Evolutionary conservation across 2,113 vertebrate genomes (phyloP).

Genomic region (Typhlomys cinereus): DNA sequence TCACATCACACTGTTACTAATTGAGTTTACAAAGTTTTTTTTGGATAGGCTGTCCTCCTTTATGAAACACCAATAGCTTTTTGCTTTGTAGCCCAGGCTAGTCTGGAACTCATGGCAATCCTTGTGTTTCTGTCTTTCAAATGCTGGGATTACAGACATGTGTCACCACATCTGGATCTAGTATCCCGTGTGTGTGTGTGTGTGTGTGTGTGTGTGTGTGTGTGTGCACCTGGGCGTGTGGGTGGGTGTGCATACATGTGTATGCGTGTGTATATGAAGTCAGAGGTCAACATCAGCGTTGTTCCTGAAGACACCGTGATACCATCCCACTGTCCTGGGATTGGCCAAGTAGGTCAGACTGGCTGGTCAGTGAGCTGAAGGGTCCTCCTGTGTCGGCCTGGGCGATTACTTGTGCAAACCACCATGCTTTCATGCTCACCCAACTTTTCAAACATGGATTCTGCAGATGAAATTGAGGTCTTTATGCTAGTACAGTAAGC

Average conservation of each 20-base stretch:
- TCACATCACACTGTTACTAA: neutral
- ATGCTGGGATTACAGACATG: neutral
- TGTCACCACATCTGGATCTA: too few relatives aligned
- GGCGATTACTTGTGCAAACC: too few relatives aligned
- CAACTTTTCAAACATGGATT: neutral
- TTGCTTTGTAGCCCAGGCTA: neutral
- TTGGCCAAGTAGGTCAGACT: neutral
- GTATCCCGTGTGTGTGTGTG: neutral
- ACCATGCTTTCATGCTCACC: too few relatives aligned
- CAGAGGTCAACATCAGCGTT: neutral
- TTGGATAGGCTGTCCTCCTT: neutral
- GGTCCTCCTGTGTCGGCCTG: neutral
- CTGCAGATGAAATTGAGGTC: neutral
- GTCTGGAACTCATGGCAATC: neutral
- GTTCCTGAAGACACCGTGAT: neutral
- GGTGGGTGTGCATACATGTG: too few relatives aligned
- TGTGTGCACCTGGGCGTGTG: neutral
- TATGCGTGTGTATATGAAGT: neutral
- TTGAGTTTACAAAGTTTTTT: neutral
- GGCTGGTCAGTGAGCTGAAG: neutral
- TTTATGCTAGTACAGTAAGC: neutral
- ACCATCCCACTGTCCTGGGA: neutral
- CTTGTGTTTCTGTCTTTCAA: neutral
- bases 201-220: neutral
- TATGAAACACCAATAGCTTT: neutral